phyloP scores from a whole-genome alignment of 2,113 vertebrate species.

The Labrus mixtus region DNA sequence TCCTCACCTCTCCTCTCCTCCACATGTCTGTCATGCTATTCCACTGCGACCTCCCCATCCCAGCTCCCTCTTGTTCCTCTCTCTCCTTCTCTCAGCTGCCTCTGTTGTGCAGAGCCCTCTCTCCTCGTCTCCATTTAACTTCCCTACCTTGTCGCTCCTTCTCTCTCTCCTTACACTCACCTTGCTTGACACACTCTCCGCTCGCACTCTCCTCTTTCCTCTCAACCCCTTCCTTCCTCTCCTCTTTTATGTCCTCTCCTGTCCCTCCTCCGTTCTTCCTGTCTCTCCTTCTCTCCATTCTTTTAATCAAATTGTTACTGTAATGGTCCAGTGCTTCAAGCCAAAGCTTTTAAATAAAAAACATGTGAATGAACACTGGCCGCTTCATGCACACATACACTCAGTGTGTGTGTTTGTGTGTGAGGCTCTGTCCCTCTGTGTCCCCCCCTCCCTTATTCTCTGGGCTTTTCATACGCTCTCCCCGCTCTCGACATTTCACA shows the following conservation, averaged over 20 bases:
- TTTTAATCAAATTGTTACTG: constrained; percentile 76
- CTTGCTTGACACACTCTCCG: constrained; percentile 31
- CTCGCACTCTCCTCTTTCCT: constrained; percentile 27
- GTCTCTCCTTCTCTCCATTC: constrained; percentile 22
- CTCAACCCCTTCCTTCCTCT: constrained; percentile 18
- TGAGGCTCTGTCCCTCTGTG: constrained; percentile 43
- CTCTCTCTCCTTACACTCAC: constrained; percentile 16
- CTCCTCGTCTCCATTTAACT: constrained; percentile 54
- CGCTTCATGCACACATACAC: constrained; percentile 48
- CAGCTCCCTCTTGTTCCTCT: constrained; percentile 39
- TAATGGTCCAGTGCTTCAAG: constrained; percentile 71
- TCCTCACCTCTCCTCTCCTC: constrained; percentile 12
- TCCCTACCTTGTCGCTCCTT: constrained; percentile 20
- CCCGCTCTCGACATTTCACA: constrained; percentile 67
- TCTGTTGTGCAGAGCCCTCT: constrained; percentile 46
- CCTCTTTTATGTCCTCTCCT: constrained; percentile 46
- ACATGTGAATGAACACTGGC: constrained; percentile 74
- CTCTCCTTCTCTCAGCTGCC: constrained; percentile 42
- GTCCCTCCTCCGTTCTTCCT: constrained; percentile 33
- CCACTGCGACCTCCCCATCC: constrained; percentile 39
- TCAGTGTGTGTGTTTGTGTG: constrained; percentile 36
- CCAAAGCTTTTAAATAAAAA: constrained; percentile 74
- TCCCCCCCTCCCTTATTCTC: constrained; percentile 13
- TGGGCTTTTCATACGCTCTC: constrained; percentile 62
- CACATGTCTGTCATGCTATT: constrained; percentile 15